These are phyloP conservation scores for Cyprinus carpio DNA, from an alignment of 2,113 vertebrate genomes.

Conservation along the genomic window DNA sequence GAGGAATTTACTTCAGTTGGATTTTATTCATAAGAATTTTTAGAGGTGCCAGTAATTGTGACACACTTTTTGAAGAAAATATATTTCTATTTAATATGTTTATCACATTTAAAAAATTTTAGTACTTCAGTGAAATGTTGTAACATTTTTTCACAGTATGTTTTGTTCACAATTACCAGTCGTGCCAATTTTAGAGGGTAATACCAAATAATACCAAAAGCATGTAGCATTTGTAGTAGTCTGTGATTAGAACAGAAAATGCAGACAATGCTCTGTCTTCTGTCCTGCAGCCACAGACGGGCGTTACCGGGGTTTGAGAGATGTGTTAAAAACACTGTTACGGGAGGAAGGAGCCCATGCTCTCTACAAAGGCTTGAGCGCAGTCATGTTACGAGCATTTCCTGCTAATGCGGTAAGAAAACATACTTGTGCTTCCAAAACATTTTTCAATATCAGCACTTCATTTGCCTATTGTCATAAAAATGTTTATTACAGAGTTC, in stretches of 20 bases:
- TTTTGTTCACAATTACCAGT: not conserved
- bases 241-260: not conserved
- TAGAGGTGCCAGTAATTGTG: too few relatives aligned
- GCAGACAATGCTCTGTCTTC: not conserved
- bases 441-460: not conserved
- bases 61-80: too few relatives aligned
- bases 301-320: constrained; percentile 69
- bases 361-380: constrained; percentile 77
- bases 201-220: not conserved
- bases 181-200: not conserved
- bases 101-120: not conserved
- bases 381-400: constrained; percentile 78
- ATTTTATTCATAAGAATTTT: too few relatives aligned
- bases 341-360: constrained; percentile 70
- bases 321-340: constrained; percentile 72
- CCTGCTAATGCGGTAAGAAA: constrained; percentile 76
- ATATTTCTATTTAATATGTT: too few relatives aligned
- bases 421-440: not conserved
- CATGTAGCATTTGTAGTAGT: not conserved
- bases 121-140: not conserved
- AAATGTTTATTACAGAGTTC: not conserved
- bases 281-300: constrained; percentile 69
- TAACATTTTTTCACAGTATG: not conserved
- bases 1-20: too few relatives aligned
- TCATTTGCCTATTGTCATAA: not conserved